Evolutionary conservation across 2,888 invertebrate genomes (phyloP), one percentile per base, ranked within the genome.

Genomic region (Pogonocherus hispidulus): DNA sequence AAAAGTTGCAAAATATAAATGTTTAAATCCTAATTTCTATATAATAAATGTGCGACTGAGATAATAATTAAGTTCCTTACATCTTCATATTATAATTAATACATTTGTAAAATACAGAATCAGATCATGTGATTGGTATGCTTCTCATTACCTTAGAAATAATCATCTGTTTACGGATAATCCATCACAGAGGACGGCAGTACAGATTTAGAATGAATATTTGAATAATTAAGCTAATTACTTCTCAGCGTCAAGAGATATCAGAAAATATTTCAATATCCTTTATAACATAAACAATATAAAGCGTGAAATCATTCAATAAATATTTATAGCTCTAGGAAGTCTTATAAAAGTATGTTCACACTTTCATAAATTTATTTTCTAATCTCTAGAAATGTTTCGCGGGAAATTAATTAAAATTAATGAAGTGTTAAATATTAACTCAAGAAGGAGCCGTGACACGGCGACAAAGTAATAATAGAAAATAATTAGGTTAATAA

Each of bases 401-500:
- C 32, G 52, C 52, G 18, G 59, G 2, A 32, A 59, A 32, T 59
- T 59, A 19, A 59, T 59, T 59, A 59, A 59, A 59, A 47, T 59
- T 59, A 47, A 59, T 59, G 59, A 59, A 59, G 47, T 22, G 27
- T 32, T 59, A 47, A 32, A 59, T 47, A 59, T 59, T 59, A 47
- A 20, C 23, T 57, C 44, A 46, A 23, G 46, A 46, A 47, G 47
- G 27, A 23, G 47, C 46, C 59, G 32, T 16, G 1, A 32, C 59
- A 32, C 20, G 3, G 19, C 16, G 59, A 49, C 14, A 18, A 47
- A 59, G 47, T 46, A 47, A 47, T 59, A 32, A 47, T 46, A 59
- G 59, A 59, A 59, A 59, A 59, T 59, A 59, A 59, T 59, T 49
- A 59, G 19, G 41, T 57, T 57, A 46, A 46, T 46, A 16, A 46